Conservation (phyloP, 2,888 invertebrate genomes). For the Dilophus febrilis region DNA sequence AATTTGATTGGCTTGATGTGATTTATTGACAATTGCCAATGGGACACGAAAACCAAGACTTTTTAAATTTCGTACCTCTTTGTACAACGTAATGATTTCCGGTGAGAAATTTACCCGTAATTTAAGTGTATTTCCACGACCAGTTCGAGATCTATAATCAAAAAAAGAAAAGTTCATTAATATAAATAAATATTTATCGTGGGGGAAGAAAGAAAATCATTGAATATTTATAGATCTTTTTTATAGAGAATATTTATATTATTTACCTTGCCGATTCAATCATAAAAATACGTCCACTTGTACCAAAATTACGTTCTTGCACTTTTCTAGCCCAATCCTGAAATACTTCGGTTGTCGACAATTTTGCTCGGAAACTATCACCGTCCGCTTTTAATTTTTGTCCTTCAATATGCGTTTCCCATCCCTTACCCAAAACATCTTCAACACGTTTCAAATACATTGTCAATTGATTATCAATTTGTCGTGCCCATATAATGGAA, state of each 20-base stretch:
- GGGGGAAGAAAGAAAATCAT: not conserved
- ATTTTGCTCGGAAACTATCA: conserved; percentile 89
- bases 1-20: conserved; percentile 94
- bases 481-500: conserved; percentile 96
- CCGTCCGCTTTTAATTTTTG: conserved; percentile 94
- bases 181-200: not conserved
- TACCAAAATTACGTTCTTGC: conserved; percentile 82
- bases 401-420: conserved; percentile 99
- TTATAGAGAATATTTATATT: not conserved
- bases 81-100: conserved; percentile 94
- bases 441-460: conserved; percentile 93
- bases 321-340: conserved; percentile 95
- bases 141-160: conserved; percentile 41
- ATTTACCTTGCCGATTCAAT: conserved; percentile 55
- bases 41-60: conserved; percentile 91
- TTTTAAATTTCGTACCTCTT: conserved; percentile 94
- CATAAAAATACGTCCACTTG: conserved; percentile 87
- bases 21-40: conserved; percentile 94
- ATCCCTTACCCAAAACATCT: conserved; percentile 92
- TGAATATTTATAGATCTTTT: not conserved
- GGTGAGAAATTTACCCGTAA: conserved; percentile 90
- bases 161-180: not conserved
- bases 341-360: conserved; percentile 94
- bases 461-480: conserved; percentile 93
- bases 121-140: conserved; percentile 71